Percentiles rank a stretch among this genome's conserved stretches.
These are phyloP conservation scores for Oreochromis aureus DNA, from an alignment of 2,113 vertebrate species.

Conservation along the genomic window DNA sequence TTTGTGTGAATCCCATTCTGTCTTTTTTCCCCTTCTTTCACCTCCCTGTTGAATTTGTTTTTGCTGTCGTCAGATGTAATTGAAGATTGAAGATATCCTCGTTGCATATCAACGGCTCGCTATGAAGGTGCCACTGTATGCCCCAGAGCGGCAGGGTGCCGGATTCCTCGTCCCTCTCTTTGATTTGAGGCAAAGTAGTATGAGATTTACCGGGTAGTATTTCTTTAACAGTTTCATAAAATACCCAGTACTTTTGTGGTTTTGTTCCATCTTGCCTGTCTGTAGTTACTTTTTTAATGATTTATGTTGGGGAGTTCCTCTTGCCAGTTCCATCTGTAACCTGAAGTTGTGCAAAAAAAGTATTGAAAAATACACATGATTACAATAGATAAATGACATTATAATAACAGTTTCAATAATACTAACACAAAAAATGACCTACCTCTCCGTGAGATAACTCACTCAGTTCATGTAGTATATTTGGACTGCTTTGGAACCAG, in stretches of 20 bases:
- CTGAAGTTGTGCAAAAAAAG: not conserved
- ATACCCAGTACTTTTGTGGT: not conserved
- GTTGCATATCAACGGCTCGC: not conserved
- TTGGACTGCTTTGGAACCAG: not conserved
- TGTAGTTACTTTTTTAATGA: not conserved
- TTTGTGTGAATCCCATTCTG: slow-evolving; percentile 43
- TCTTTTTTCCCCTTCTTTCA: not conserved
- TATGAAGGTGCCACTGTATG: slow-evolving; percentile 38
- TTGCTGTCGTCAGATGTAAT: slow-evolving; percentile 36
- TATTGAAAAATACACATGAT: not conserved
- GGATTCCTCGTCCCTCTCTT: slow-evolving; percentile 3
- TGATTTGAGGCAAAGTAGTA: slow-evolving; percentile 16
- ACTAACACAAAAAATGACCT: not conserved
- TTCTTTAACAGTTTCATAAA: slow-evolving; percentile 4
- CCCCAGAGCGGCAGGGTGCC: not conserved
- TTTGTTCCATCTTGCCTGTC: not conserved
- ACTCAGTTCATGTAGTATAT: not conserved
- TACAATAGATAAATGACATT: not conserved
- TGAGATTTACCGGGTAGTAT: slow-evolving; percentile 12
- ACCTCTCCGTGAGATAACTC: not conserved
- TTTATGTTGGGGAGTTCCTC: not conserved
- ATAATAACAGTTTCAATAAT: not conserved
- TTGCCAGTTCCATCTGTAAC: not conserved
- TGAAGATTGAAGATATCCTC: slow-evolving; percentile 38
- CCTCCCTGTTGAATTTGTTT: slow-evolving; percentile 26